Conservation (phyloP, 2,797 vertebrate species). For the Halcyon smyrnensis region DNA sequence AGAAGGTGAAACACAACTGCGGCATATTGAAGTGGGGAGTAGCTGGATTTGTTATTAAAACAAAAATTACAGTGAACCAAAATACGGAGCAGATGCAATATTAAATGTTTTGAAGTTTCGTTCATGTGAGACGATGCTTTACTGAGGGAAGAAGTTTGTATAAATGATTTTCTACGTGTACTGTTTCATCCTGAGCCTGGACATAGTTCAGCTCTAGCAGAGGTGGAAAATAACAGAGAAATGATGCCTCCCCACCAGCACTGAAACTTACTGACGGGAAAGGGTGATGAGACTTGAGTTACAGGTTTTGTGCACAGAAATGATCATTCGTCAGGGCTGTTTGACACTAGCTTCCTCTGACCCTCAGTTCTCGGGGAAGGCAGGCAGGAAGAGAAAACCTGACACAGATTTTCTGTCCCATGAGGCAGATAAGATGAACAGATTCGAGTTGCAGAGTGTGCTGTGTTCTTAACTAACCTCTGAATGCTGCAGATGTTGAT, state of each 20-base stretch:
- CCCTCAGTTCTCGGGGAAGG: not conserved
- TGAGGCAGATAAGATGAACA: not conserved
- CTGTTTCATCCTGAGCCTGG: not conserved
- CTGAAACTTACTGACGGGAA: too few species aligned
- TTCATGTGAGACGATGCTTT: not conserved
- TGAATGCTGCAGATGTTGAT: not conserved
- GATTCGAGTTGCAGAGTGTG: not conserved
- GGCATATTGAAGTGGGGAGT: not conserved
- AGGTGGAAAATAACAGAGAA: not conserved
- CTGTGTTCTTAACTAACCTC: not conserved
- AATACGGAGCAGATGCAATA: not conserved
- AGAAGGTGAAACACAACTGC: not conserved
- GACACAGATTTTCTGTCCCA: not conserved
- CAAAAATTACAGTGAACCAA: not conserved
- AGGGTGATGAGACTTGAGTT: too few species aligned
- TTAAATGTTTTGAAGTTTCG: not conserved
- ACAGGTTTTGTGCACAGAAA: not conserved
- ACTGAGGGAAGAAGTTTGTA: not conserved
- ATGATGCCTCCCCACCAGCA: not conserved
- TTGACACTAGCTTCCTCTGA: not conserved
- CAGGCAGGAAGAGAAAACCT: constrained; percentile 16
- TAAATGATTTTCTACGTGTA: not conserved
- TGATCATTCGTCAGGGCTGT: not conserved
- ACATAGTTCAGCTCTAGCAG: not conserved
- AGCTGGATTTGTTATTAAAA: not conserved